Conservation (phyloP, 1,140 invertebrate genomes). For the Cotesia chilonis region DNA sequence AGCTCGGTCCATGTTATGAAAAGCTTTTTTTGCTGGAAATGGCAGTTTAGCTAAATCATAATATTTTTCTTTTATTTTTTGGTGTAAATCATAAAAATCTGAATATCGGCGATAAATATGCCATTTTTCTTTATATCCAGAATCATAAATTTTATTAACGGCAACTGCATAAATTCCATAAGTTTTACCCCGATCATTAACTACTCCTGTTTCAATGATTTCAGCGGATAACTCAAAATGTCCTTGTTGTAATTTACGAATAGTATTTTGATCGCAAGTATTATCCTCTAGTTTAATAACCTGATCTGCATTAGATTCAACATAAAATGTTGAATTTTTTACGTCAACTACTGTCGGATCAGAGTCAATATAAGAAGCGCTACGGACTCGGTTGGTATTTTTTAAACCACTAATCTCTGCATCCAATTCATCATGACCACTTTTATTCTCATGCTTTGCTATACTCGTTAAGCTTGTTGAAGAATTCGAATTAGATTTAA, state of each 20-base stretch:
- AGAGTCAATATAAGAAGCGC: conserved; percentile 43
- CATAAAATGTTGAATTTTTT: conserved; percentile 49
- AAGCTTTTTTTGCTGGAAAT: conserved; percentile 93
- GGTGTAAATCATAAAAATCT: conserved; percentile 89
- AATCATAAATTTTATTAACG: conserved; percentile 74
- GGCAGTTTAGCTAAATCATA: conserved; percentile 79
- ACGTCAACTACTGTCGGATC: conserved; percentile 44
- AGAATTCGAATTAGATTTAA: conserved; percentile 46
- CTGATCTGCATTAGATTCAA: conserved; percentile 52
- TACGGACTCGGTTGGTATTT: conserved; percentile 42
- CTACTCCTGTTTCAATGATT: conserved; percentile 79
- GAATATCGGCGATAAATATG: conserved; percentile 87
- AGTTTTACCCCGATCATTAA: conserved; percentile 80
- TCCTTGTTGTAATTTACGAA: conserved; percentile 69
- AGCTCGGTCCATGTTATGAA: conserved; percentile 89
- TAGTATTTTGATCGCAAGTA: conserved; percentile 55
- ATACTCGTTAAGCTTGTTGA: conserved; percentile 46
- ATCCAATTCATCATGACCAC: conserved; percentile 45
- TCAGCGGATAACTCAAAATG: conserved; percentile 71
- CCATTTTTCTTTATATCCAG: conserved; percentile 77
- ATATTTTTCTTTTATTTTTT: conserved; percentile 82
- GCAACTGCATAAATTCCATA: conserved; percentile 92
- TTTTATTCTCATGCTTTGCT: conserved; percentile 34
- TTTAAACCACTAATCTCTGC: conserved; percentile 21
- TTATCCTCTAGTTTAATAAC: conserved; percentile 53